A percentile compares a stretch with the other conserved stretches of the same genome.
Evolutionary conservation across 2,113 vertebrate species (phyloP).

Genomic region (Crotalus viridis): DNA sequence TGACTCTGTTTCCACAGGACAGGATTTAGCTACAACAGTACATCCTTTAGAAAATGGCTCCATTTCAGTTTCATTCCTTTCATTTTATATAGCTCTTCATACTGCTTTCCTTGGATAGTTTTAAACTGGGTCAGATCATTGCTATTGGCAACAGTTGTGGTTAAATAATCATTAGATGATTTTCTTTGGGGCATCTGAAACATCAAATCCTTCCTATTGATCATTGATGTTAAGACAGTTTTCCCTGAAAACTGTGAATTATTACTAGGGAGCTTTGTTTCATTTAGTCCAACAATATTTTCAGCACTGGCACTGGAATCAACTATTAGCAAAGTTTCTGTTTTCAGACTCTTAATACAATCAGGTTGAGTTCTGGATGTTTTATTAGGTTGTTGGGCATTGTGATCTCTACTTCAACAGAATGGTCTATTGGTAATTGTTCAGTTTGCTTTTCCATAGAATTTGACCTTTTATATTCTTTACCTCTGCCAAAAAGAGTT

Average conservation of each 20-base stretch:
- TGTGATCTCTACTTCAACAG: conserved; percentile 38
- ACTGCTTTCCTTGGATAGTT: neutral
- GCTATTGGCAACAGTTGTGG: conserved; percentile 84
- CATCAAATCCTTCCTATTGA: conserved; percentile 66
- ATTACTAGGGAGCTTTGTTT: conserved; percentile 15
- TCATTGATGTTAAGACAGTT: conserved; percentile 31
- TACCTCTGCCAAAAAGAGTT: conserved; percentile 75
- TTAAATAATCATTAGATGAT: conserved; percentile 92
- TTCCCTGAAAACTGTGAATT: conserved; percentile 30
- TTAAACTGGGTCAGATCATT: conserved; percentile 49
- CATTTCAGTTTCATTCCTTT: neutral
- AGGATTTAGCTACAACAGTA: conserved; percentile 23
- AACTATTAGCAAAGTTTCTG: conserved; percentile 25
- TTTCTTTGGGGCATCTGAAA: conserved; percentile 83
- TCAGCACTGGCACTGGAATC: conserved; percentile 18
- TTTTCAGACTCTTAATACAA: conserved; percentile 23
- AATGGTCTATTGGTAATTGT: conserved; percentile 43
- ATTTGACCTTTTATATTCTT: conserved; percentile 81
- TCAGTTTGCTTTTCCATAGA: conserved; percentile 65
- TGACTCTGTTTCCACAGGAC: conserved; percentile 15
- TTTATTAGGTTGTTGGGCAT: conserved; percentile 36
- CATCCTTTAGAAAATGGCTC: conserved; percentile 22
- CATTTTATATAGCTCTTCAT: neutral
- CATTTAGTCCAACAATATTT: conserved; percentile 22
- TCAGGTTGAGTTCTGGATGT: conserved; percentile 44